Conservation (phyloP, 92 coral and sea anemone species). For the Isaurus tuberculatus region DNA sequence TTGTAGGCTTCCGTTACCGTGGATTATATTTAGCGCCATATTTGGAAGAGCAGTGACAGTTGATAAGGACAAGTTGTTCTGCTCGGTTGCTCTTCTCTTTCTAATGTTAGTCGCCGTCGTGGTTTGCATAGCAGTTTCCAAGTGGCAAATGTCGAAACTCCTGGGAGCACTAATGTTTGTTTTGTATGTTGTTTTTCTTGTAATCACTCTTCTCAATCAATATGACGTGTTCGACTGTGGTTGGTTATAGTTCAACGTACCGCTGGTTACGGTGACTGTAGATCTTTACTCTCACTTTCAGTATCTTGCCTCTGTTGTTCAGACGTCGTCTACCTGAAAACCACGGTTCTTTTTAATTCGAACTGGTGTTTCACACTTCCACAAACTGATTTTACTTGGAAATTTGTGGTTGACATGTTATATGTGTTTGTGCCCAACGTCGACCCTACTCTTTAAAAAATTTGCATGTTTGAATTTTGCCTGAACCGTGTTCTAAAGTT, state of each 20-base stretch:
- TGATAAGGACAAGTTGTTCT: constrained; percentile 77
- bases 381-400: neutral
- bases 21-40: constrained; percentile 77
- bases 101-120: constrained; percentile 83
- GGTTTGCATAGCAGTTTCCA: constrained; percentile 73
- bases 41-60: constrained; percentile 72
- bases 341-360: neutral
- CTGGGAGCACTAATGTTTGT: constrained; percentile 84
- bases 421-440: too few species aligned
- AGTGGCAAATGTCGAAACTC: constrained; percentile 91
- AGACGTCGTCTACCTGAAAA: neutral
- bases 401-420: too few species aligned
- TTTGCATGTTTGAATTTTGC: too few species aligned
- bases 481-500: too few species aligned
- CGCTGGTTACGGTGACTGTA: neutral
- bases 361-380: neutral
- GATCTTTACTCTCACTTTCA: neutral
- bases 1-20: constrained; percentile 89
- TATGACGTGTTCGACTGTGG: constrained; percentile 41
- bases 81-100: constrained; percentile 88
- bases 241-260: neutral
- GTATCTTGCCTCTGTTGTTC: neutral
- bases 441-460: too few species aligned
- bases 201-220: constrained; percentile 76
- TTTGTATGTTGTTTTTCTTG: constrained; percentile 77